Evolutionary conservation across 1,140 invertebrate genomes (phyloP), one percentile per base, ranked within the genome.

Genomic region (Adoxophyes honmai): DNA sequence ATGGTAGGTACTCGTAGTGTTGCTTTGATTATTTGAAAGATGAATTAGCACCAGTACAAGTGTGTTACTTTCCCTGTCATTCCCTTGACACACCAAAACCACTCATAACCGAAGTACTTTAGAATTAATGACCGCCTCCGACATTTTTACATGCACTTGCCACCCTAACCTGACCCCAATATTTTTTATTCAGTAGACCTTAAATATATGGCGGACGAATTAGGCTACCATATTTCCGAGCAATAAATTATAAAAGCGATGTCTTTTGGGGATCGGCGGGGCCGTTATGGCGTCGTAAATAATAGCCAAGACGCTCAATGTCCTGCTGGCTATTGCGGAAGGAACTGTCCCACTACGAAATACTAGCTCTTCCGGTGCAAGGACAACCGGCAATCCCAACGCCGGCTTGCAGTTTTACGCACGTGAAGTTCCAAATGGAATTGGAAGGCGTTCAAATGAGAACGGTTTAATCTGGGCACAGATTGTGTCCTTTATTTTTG

Each of bases 231-330:
- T 81, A 85, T 81, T 84, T 81, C 73, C 75, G 62, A 60, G 66
- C 68, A 64, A 83, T 86, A 84, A 82, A 83, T 84, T 84, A 81
- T 80, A 79, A 79, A 78, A 82, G 75, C 74, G 78, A 81, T 79
- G 83, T 85, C 76, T 81, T 85, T 79, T 51, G 80, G n/a, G 80
- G 74, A 77, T 83, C 73, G 72, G 73, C 62, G 68, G 60, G 74
- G 65, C 66, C 70, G 73, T 80, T 83, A 81, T 78, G 68, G 76
- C 63, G 55, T 81, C 73, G 65, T 85, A 85, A 85, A 87, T 87
- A 81, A 78, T 68, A 60, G 36, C 53, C 55, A 62, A 70, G 64
- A 53, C 55, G 59, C 63, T 63, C 58, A 66, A 64, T 63, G 53
- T 63, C 59, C 62, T 54, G 64, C 57, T 57, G 58, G 65, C 64